Base-by-base conservation (phyloP, 2,113 vertebrate species). In the Peucedramus taeniatus region DNA sequence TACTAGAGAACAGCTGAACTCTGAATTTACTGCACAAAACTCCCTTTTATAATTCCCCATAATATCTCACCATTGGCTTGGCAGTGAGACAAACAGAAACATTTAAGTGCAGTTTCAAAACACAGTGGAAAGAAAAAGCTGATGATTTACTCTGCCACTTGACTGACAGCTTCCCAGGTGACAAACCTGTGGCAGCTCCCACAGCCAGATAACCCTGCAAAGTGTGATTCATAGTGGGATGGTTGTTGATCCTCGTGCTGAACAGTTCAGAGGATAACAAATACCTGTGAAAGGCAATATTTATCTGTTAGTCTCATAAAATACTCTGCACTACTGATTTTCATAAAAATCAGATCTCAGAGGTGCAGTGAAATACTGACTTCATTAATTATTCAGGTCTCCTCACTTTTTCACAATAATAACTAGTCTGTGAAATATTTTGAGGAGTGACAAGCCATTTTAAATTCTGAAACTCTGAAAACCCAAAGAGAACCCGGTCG, bases 321-420 rank as follows among this genome's bases (percentile, higher is more conserved):
- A 83, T 76, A 76, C 61, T 9, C 7, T 50, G 45, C 49, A 51
- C 68, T 93, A 69, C 53, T 92, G 47, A 82, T 84, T 87, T 82
- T n/a, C 50, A 59, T 86, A 82, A 70, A 86, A 83, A 61, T 23
- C 87, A 72, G 39, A 74, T 78, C 87, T 57, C 63, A 69, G 74
- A 96, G 65, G 83, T 1, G 2, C 42, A 63, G n/a, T 74, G 76
- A 92, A 91, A 89, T 72, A 69, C 50, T 47, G 66, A 57, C 69
- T 80, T 95, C 64, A 76, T 90, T 89, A 70, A 81, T 84, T 84
- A 87, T 91, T 93, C 79, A 93, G 66, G 40, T 54, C 42, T 68
- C 64, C 64, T 82, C 37, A 45, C 9, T 69, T 79, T 91, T 93
- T 81, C 63, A 77, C 47, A 80, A 10, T 45, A 69, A 68, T 49